Evolutionary conservation across 2,888 invertebrate species (phyloP).

Genomic region (Pharmacophagus antenor): DNA sequence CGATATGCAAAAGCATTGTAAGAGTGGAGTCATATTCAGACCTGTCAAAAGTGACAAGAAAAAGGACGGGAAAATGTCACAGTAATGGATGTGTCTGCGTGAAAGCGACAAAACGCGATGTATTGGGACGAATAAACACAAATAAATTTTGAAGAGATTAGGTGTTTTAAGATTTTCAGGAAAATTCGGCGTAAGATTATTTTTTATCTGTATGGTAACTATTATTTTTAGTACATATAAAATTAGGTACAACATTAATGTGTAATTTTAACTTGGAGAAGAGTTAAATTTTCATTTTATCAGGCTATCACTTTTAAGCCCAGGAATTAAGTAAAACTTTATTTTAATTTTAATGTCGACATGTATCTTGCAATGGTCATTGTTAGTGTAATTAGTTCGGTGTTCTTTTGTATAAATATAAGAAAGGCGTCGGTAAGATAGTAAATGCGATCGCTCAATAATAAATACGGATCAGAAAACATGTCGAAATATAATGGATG

Average conservation of each 20-base stretch:
- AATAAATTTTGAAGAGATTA: slow-evolving; percentile 66
- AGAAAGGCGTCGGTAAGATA: slow-evolving; percentile 43
- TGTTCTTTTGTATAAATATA: neutral
- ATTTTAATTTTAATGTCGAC: too few species aligned
- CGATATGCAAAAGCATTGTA: slow-evolving; percentile 64
- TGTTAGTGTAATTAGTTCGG: neutral
- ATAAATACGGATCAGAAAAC: slow-evolving; percentile 73
- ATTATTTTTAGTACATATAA: neutral
- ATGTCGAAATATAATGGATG: slow-evolving; percentile 76
- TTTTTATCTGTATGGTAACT: neutral
- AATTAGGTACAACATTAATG: neutral
- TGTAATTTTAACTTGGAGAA: neutral
- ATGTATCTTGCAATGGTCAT: too few species aligned
- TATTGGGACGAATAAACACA: slow-evolving; percentile 61
- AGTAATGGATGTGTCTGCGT: slow-evolving; percentile 79
- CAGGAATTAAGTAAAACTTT: too few species aligned
- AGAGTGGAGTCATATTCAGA: slow-evolving; percentile 76
- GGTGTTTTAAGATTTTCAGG: slow-evolving; percentile 55
- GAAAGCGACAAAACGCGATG: slow-evolving; percentile 67
- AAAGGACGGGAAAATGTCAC: slow-evolving; percentile 78
- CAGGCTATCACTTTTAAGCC: too few species aligned
- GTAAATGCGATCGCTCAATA: slow-evolving; percentile 68
- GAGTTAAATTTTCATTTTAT: neutral
- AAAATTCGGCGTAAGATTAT: slow-evolving; percentile 39
- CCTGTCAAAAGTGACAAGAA: slow-evolving; percentile 76